phyloP scores from a whole-genome alignment of 2,113 vertebrate species.

The Mobula hypostoma region DNA sequence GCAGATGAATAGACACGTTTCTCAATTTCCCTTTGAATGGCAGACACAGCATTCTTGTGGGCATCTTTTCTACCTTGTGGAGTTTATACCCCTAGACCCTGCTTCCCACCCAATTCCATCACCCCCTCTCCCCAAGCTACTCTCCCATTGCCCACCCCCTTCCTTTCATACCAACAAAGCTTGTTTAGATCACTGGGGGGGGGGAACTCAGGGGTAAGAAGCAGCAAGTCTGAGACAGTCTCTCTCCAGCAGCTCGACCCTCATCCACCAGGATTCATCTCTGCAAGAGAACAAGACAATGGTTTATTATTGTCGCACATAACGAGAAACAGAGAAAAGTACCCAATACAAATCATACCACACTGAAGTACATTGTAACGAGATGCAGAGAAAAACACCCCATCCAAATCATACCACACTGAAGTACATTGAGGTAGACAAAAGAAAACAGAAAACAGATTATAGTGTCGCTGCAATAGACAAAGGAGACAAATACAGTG shows the following conservation, averaged over 20 bases:
- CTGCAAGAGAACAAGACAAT: not conserved
- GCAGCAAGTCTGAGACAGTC: not conserved
- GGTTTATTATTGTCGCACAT: no score
- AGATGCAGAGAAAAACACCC: no score
- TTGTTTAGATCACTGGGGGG: not conserved
- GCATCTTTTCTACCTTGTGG: conserved; percentile 46
- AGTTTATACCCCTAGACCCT: no score
- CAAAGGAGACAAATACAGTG: no score
- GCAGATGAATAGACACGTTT: conserved; percentile 54
- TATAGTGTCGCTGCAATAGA: no score
- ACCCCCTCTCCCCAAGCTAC: not conserved
- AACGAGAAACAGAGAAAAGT: no score
- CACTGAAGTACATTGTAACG: no score
- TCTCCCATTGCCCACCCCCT: not conserved
- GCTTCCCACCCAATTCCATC: not conserved
- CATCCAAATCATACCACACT: no score
- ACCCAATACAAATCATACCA: no score
- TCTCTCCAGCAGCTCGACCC: not conserved
- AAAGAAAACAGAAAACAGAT: no score
- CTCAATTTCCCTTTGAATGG: conserved; percentile 51
- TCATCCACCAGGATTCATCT: not conserved
- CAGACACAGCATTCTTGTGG: conserved; percentile 43
- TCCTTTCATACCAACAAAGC: not conserved
- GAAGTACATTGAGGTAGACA: no score
- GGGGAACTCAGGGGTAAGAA: not conserved